Conservation (phyloP, 2,113 vertebrate species). For the Rhipidura dahli region DNA sequence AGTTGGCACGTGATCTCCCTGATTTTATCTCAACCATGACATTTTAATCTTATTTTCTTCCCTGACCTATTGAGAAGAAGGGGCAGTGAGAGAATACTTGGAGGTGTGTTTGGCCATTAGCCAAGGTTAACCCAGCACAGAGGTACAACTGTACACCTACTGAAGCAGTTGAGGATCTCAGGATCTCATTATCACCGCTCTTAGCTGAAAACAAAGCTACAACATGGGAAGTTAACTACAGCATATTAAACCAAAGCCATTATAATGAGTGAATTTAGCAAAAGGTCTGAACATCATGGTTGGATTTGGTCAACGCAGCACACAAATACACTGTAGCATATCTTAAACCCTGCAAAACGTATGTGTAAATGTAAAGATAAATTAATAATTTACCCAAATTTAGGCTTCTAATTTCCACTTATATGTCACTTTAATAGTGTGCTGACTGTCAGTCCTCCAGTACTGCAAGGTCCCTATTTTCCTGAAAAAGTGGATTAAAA, state of each 20-base stretch:
- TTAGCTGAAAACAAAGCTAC: neutral
- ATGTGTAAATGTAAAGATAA: neutral
- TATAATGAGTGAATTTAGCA: neutral
- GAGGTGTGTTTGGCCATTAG: neutral
- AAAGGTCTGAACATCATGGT: neutral
- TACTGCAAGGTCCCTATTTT: neutral
- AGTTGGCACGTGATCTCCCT: neutral
- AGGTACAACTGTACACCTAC: neutral
- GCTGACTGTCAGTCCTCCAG: neutral
- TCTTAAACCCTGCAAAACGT: neutral
- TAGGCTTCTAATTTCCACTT: neutral
- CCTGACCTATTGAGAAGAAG: neutral
- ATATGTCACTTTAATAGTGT: neutral
- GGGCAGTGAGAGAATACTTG: fast-evolving
- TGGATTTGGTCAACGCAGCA: neutral
- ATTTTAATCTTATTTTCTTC: neutral
- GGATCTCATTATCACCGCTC: neutral
- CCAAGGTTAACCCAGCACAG: neutral
- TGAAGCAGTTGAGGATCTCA: neutral
- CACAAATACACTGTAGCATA: neutral
- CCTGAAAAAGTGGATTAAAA: neutral
- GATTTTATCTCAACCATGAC: neutral
- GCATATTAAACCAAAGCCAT: neutral
- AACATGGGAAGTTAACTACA: neutral
- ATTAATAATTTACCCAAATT: neutral